Evolutionary conservation across 2,113 vertebrate species (phyloP).

Genomic region (Hippocampus abdominalis): DNA sequence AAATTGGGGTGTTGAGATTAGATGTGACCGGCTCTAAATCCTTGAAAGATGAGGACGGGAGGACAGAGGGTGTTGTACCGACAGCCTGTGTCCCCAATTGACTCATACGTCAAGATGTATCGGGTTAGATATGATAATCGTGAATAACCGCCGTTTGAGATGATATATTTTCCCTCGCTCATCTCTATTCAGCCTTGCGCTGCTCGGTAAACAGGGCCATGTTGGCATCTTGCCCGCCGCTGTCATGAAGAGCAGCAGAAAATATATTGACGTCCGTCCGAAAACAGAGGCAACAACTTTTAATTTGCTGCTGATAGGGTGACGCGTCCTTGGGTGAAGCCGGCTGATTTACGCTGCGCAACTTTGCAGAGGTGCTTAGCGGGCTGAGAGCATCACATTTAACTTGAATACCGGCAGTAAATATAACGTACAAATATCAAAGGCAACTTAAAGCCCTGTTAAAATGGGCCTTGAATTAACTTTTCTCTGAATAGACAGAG

Average conservation of each 20-base stretch:
- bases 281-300: conserved; percentile 4
- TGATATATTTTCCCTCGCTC: not conserved
- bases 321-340: not conserved
- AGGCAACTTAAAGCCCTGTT: not conserved
- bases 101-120: not conserved
- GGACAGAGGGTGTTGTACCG: conserved; percentile 5
- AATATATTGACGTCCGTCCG: conserved; percentile 3
- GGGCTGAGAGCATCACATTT: not conserved
- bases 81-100: conserved; percentile 2
- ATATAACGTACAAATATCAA: not conserved
- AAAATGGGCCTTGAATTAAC: not conserved
- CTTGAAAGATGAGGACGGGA: not conserved
- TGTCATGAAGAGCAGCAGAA: not conserved
- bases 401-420: not conserved
- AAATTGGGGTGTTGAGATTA: not conserved
- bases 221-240: not conserved
- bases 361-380: not conserved
- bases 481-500: not conserved
- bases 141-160: not conserved
- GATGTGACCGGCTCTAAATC: not conserved
- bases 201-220: not conserved
- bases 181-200: not conserved
- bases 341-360: conserved; percentile 2
- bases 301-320: conserved; percentile 5
- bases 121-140: not conserved